Conservation (phyloP, 2,113 vertebrate species). For the Tragelaphus scriptus region DNA sequence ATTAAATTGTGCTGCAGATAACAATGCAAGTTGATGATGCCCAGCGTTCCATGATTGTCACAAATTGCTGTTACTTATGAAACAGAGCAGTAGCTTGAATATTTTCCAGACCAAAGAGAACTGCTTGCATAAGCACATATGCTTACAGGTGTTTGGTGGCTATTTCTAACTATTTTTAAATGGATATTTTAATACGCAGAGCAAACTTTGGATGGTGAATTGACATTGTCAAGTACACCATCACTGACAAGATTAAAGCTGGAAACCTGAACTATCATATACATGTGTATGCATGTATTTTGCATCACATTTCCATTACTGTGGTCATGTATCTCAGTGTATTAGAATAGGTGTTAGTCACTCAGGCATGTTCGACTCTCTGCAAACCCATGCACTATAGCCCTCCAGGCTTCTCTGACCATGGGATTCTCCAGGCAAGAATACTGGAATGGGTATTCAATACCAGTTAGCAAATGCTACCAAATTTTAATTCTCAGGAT, state of each 20-base stretch:
- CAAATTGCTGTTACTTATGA: constrained; percentile 67
- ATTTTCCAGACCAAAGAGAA: constrained; percentile 48
- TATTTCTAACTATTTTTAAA: background rate
- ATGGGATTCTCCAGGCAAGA: background rate
- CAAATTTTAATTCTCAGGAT: background rate
- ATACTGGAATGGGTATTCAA: background rate
- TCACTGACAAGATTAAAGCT: background rate
- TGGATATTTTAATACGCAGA: background rate
- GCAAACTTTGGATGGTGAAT: background rate
- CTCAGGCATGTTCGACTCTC: background rate
- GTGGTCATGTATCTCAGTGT: background rate
- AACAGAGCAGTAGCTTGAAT: constrained; percentile 67
- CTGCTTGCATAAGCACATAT: background rate
- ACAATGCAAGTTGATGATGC: constrained; percentile 50
- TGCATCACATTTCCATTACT: background rate
- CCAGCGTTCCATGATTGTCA: constrained; percentile 68
- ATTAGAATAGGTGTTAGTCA: background rate
- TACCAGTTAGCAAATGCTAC: background rate
- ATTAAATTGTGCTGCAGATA: constrained; percentile 74
- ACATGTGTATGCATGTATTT: too few relatives aligned
- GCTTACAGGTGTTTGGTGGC: background rate
- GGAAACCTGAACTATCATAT: background rate
- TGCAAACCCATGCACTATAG: fast-evolving
- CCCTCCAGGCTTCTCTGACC: background rate
- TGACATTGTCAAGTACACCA: background rate